A percentile compares a stretch with the other conserved stretches of the same genome.
These are phyloP conservation scores for Heterodera schachtii DNA, from an alignment of 1,140 invertebrate genomes.

Conservation along the genomic window DNA sequence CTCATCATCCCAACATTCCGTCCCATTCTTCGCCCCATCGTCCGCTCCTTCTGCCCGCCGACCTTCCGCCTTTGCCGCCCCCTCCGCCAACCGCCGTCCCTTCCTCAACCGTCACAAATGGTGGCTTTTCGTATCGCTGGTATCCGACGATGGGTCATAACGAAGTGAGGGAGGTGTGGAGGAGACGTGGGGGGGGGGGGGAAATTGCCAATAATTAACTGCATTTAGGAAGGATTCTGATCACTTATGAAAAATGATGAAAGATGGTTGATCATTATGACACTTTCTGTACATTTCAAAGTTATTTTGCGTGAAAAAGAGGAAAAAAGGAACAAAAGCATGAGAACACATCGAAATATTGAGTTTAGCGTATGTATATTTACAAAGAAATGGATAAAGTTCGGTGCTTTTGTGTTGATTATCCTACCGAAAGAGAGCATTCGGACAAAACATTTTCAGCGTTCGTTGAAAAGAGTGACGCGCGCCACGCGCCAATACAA, in stretches of 20 bases:
- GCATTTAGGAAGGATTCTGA: not conserved
- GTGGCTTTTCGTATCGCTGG: not conserved
- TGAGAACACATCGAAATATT: no score
- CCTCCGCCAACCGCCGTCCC: constrained; percentile 7
- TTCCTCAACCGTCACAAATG: not conserved
- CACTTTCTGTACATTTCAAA: no score
- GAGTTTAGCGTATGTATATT: no score
- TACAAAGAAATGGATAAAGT: no score
- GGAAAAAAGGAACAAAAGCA: no score
- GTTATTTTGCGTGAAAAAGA: no score
- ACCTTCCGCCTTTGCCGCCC: not conserved
- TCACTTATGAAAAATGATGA: not conserved
- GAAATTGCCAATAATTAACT: not conserved
- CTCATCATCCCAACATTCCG: not conserved
- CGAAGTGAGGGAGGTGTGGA: not conserved
- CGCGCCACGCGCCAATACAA: constrained; percentile 14
- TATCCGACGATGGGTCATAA: not conserved
- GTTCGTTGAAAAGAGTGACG: constrained; percentile 3
- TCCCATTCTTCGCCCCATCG: not conserved
- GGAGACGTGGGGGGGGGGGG: no score
- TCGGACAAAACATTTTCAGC: not conserved
- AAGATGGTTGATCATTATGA: no score
- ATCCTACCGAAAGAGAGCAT: no score
- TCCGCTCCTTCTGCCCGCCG: not conserved
- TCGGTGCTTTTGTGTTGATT: no score